Evolutionary conservation across 1,140 invertebrate genomes (phyloP).

Genomic region (Drosophila ambigua): DNA sequence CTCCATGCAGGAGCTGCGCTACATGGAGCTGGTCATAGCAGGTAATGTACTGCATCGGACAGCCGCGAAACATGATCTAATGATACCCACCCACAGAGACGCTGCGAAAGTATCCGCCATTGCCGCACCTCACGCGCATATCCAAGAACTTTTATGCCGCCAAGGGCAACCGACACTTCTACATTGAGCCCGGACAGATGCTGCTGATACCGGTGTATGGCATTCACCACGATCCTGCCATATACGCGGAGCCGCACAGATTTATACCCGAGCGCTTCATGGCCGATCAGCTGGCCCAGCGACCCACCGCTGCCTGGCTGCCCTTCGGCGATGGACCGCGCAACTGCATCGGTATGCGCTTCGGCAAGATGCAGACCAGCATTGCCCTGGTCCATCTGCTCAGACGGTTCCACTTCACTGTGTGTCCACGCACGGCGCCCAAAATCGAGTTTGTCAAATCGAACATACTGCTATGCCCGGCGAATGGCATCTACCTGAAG

Average conservation of each 20-base stretch:
- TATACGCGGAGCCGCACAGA: slow-evolving; percentile 86
- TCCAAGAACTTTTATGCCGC: slow-evolving; percentile 68
- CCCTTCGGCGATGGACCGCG: slow-evolving; percentile 86
- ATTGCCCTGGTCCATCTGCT: slow-evolving; percentile 83
- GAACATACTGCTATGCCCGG: slow-evolving; percentile 82
- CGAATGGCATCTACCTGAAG: slow-evolving; percentile 82
- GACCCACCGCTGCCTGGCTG: slow-evolving; percentile 85
- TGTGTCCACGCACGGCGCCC: slow-evolving; percentile 75
- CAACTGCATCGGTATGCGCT: slow-evolving; percentile 85
- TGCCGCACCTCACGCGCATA: slow-evolving; percentile 70
- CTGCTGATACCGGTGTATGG: slow-evolving; percentile 86
- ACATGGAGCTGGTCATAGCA: slow-evolving; percentile 86
- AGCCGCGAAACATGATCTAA: neutral
- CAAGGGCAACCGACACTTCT: slow-evolving; percentile 51
- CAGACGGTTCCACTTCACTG: slow-evolving; percentile 73
- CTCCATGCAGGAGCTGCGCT: slow-evolving; percentile 86
- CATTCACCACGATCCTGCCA: slow-evolving; percentile 86
- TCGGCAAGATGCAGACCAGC: slow-evolving; percentile 84
- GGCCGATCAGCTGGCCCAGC: slow-evolving; percentile 82
- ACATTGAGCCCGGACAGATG: slow-evolving; percentile 70
- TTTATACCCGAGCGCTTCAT: slow-evolving; percentile 87
- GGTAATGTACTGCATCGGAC: slow-evolving; percentile 29
- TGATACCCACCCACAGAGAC: slow-evolving; percentile 55
- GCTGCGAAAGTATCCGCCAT: slow-evolving; percentile 84
- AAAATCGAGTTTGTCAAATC: slow-evolving; percentile 84